Percentiles rank a stretch among this genome's conserved stretches.
These are phyloP conservation scores for Caerostris darwini DNA, from an alignment of 1,140 invertebrate genomes.

Conservation along the genomic window DNA sequence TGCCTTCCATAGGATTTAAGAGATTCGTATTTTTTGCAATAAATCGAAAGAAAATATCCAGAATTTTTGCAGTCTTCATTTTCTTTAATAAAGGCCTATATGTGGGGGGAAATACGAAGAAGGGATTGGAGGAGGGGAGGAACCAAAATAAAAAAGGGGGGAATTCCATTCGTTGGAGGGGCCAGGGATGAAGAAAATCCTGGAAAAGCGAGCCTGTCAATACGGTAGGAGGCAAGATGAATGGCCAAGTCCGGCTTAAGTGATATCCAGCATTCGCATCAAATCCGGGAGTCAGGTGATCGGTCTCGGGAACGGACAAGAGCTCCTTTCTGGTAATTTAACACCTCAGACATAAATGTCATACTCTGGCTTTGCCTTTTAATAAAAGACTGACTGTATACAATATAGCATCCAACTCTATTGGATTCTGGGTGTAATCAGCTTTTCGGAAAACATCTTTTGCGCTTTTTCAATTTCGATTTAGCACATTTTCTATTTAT, in stretches of 20 bases:
- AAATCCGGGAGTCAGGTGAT: constrained; percentile 35
- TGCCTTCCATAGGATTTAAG: too few relatives aligned
- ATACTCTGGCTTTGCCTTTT: not conserved
- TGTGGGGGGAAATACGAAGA: not conserved
- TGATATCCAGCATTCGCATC: constrained; percentile 62
- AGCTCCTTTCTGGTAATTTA: not conserved
- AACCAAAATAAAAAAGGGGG: not conserved
- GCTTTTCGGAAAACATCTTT: not conserved
- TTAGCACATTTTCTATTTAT: not conserved
- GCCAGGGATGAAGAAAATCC: constrained; percentile 42
- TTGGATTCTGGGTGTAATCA: not conserved
- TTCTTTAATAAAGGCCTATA: constrained; percentile 26
- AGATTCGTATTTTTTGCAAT: too few relatives aligned
- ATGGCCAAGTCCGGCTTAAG: constrained; percentile 45
- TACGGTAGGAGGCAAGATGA: constrained; percentile 41
- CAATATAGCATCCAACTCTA: not conserved
- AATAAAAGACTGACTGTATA: not conserved
- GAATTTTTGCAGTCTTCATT: not conserved
- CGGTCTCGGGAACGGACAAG: not conserved
- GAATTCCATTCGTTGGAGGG: constrained; percentile 22
- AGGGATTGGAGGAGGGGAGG: not conserved
- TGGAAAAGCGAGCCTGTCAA: constrained; percentile 47
- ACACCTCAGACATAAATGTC: constrained; percentile 19
- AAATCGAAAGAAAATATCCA: too few relatives aligned
- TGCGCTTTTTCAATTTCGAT: not conserved